phyloP scores from a whole-genome alignment of 1,140 invertebrate genomes.

The Galleria mellonella region DNA sequence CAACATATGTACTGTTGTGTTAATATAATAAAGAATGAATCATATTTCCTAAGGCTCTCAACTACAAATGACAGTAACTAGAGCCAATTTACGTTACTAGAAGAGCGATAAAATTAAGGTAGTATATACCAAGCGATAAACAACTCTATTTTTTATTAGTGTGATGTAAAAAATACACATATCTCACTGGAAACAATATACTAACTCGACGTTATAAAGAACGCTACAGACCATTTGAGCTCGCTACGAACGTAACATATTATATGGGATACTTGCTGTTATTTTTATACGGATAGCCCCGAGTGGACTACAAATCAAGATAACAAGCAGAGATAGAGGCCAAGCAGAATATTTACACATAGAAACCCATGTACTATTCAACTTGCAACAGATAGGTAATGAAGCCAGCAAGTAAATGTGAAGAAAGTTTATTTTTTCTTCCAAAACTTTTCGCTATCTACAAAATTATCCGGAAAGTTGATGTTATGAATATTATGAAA shows the following conservation, averaged over 20 bases:
- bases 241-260: constrained; percentile 27
- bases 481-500: no score
- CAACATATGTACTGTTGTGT: no score
- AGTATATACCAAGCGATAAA: neutral
- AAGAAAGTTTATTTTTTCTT: no score
- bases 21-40: no score
- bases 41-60: no score
- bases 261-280: constrained; percentile 38
- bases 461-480: no score
- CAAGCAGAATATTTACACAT: constrained; percentile 37
- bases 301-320: constrained; percentile 56
- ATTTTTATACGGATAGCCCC: constrained; percentile 41
- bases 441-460: no score
- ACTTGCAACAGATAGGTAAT: constrained; percentile 4
- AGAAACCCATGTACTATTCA: constrained; percentile 16
- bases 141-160: neutral
- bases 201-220: constrained; percentile 30
- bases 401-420: neutral
- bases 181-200: constrained; percentile 9
- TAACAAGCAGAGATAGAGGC: constrained; percentile 45
- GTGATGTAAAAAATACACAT: no score
- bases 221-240: constrained; percentile 29
- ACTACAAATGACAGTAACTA: no score
- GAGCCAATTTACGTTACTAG: no score
- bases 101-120: no score